Evolutionary conservation across 2,113 vertebrate genomes (phyloP).

Genomic region (Scomber colias): DNA sequence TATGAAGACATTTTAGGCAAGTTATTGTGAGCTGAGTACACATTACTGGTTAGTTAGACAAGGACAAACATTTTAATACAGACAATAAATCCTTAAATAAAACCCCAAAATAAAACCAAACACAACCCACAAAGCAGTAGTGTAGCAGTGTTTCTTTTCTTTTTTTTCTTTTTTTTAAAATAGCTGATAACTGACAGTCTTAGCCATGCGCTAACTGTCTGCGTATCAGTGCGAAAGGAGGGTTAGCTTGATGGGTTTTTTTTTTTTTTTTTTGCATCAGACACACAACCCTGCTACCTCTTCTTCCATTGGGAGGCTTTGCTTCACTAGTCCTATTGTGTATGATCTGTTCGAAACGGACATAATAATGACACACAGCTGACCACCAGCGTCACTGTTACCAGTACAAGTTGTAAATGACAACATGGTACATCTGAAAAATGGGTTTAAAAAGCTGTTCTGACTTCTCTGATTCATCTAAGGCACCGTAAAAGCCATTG

Average conservation of each 20-base stretch:
- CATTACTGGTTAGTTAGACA: constrained; percentile 30
- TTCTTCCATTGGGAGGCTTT: constrained; percentile 79
- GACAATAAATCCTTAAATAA: constrained; percentile 13
- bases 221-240: constrained; percentile 51
- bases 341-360: constrained; percentile 88
- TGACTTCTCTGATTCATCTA: not conserved
- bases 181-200: constrained; percentile 18
- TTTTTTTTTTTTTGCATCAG: constrained; percentile 59
- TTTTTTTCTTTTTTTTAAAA: not conserved
- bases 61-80: constrained; percentile 15
- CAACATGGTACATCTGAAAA: constrained; percentile 1
- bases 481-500: not conserved
- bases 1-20: not conserved
- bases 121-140: constrained; percentile 51
- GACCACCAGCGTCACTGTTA: constrained; percentile 30
- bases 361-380: constrained; percentile 69
- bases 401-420: constrained; percentile 16
- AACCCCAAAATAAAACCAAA: constrained; percentile 22
- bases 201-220: constrained; percentile 63
- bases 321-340: constrained; percentile 83
- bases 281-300: constrained; percentile 84
- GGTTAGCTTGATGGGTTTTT: constrained; percentile 55
- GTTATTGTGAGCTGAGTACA: not conserved
- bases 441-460: not conserved
- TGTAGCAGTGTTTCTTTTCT: constrained; percentile 16